Evolutionary conservation across 2,113 vertebrate species (phyloP), one percentile per base, ranked within the genome.

Genomic region (Martes martes): DNA sequence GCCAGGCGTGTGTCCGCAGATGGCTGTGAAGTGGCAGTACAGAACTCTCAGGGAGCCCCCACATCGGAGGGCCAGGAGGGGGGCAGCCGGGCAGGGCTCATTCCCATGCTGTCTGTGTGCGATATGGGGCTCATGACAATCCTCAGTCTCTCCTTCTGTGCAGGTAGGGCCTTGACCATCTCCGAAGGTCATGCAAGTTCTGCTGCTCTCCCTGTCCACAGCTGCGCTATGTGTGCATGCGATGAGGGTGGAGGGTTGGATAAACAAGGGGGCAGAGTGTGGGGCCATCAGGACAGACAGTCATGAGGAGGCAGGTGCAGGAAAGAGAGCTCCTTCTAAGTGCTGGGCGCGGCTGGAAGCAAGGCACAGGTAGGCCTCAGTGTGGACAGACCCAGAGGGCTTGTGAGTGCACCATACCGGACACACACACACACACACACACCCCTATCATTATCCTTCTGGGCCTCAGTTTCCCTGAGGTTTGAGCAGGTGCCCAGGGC

Each of bases 181-280:
- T 65, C 50, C 42, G 45, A 11, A 78, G 55, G 59, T 50, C 83
- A 33, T 10, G 10, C 65, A 79, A 23, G 73, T 65, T 81, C 59
- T 89, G 19, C 26, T 69, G 19, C 73, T 50, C 79, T 79, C 67
- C 2, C 18, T 13, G 45, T 82, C 10, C 76, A 33, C 71, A 42
- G 23, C 10, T 55, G 57, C n/a, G 6, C 9, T 0, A 6, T 5
- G 23, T 2, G 69, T 10, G 18, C 9, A 4, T 8, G 6, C 15
- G 3, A 76, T 23, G 3, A 23, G 26, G 2, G 28, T 7, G 1
- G 28, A 33, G 13, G 31, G 13, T 8, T 39, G 39, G 3, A 59
- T 76, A 78, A 89, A 78, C 19, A n/a, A 28, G 24, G 63, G 28
- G 52, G 1, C n/a, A 65, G 31, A 33, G 61, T 11, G 2, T 67